Base-by-base conservation (phyloP, 2,797 vertebrate species). In the Rhadinocentrus ornatus region DNA sequence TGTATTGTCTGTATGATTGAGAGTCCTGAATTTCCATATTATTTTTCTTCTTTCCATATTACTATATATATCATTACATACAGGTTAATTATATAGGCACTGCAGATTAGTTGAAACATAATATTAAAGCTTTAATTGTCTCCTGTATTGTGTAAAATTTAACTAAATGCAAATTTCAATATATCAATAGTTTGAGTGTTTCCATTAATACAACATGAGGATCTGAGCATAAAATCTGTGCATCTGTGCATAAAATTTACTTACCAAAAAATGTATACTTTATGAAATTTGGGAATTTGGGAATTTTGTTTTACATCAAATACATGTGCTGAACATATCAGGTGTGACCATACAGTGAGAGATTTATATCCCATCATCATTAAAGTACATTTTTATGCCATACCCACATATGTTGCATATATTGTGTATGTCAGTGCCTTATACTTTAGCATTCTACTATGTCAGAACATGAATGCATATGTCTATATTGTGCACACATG, bases 401-500 rank as follows among this genome's bases (percentile, higher is more conserved):
- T 76, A 86, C 78, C 79, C 79, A 82, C 86, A 90, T 74, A 84
- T 91, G 89, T 80, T 90, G 71, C 77, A 68, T 79, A 75, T 86
- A 89, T 82, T 69, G 46, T 52, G 77, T 82, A 83, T 82, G 73
- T 85, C 85, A 80, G 78, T 66, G 70, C 66, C 61, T 64, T 84
- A 78, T 66, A 81, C 72, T 86, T 86, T 56, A 87, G 84, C 82
- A 85, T 89, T 88, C 88, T 88, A 78, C 79, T 52, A 77, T 89
- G 85, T 92, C 86, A 82, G 86, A 88, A 65, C 86, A 86, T 83
- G 65, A 78, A 86, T 78, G 85, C 86, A 87, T 66, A 75, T 91
- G 90, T 88, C 84, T 84, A 82, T 78, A 87, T 77, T 67, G 83
- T 72, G 84, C 82, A 86, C 90, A 89, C 85, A 90, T 68, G 86